phyloP scores from a whole-genome alignment of 2,113 vertebrate species.

The Vulpes vulpes region DNA sequence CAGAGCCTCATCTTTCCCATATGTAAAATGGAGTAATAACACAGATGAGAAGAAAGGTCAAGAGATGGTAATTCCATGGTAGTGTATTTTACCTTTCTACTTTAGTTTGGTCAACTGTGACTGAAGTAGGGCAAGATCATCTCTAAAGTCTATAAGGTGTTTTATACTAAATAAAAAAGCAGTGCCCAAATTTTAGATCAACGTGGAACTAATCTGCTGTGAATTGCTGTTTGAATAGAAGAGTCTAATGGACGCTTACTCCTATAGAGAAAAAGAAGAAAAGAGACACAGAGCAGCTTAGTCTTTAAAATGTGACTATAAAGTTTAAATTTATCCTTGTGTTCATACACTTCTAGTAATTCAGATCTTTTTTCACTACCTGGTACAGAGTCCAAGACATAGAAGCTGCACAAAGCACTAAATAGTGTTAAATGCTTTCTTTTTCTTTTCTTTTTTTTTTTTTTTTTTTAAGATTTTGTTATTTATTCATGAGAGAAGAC shows the following conservation, averaged over 20 bases:
- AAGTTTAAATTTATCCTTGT: not conserved
- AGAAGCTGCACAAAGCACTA: not conserved
- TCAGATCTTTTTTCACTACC: not conserved
- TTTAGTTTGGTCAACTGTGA: not conserved
- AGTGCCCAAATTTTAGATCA: not conserved
- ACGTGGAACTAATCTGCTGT: not conserved
- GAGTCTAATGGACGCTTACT: not conserved
- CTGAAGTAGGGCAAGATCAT: not conserved
- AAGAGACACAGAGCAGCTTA: not conserved
- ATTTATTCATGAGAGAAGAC: too few species aligned
- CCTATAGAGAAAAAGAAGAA: not conserved
- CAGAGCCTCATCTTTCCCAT: conserved; percentile 34
- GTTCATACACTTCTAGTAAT: not conserved
- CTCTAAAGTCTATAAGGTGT: not conserved
- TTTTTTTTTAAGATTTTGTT: too few species aligned
- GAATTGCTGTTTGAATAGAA: not conserved
- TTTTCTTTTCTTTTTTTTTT: too few species aligned
- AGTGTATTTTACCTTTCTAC: not conserved
- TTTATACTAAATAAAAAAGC: conserved; percentile 15
- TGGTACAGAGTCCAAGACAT: not conserved
- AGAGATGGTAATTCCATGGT: not conserved
- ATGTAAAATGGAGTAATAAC: conserved; percentile 65
- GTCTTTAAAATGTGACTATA: not conserved
- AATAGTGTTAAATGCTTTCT: not conserved
- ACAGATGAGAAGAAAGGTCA: not conserved